Base-by-base conservation (phyloP, 2,797 vertebrate genomes). In the Acrossocheilus fasciatus region DNA sequence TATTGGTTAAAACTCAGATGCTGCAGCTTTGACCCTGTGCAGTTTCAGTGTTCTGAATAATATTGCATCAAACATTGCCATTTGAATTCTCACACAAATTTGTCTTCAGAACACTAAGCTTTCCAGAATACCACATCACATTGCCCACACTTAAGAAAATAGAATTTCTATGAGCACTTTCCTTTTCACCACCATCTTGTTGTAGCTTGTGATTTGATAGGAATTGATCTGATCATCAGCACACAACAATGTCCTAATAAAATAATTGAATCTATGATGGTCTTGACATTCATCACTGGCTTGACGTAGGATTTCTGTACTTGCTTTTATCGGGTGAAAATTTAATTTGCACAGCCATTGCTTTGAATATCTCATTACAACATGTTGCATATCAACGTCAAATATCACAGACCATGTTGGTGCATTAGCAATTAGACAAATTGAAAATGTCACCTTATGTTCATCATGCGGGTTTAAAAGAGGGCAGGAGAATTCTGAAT, bases 331-430 rank as follows among this genome's bases (percentile, higher is more conserved):
- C 10, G 2, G 43, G 52, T 74, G 57, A 75, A 69, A 78, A 87
- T 87, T 54, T n/a, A 18, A 79, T 79, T 72, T 80, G 50, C 34
- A 73, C 83, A 74, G 57, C 47, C 59, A 47, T 86, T 86, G 45
- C 41, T 80, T 69, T 80, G 59, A 83, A 81, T 62, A 77, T 83
- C 66, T 73, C 70, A 77, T 86, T 87, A 86, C 75, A 39, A n/a
- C 14, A n/a, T 54, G 26, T 77, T 66, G 78, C 45, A 47, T 52
- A 59, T 47, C 62, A 30, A 15, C 15, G 74, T 88, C 74, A 69
- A 83, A 57, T 83, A 89, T 62, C 79, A 64, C 80, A 57, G 30
- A 17, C 4, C 17, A 9, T 83, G 41, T 69, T 74, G 57, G 20
- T 76, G 76, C 26, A 57, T 83, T 23, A 43, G 70, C 26, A 15